These are phyloP conservation scores for Myopa tessellatipennis DNA, from an alignment of 2,888 invertebrate species.

Conservation along the genomic window DNA sequence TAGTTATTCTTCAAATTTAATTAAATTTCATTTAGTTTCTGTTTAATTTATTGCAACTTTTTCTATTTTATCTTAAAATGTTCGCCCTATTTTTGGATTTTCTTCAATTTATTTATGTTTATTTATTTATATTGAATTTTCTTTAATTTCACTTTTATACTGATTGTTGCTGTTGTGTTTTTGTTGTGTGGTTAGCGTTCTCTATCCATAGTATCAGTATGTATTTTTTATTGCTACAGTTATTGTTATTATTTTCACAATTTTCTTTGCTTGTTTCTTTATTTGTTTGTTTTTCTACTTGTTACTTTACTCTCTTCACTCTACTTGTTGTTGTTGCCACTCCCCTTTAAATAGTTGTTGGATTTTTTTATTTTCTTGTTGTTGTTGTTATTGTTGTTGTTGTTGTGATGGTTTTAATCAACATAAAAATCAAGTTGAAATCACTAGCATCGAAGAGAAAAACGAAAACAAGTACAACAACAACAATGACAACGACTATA, in stretches of 20 bases:
- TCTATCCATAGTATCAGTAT: too few species aligned
- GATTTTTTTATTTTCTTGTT: background rate
- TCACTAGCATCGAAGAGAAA: too few species aligned
- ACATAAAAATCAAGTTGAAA: conserved; percentile 21
- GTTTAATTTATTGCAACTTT: background rate
- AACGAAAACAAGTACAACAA: too few species aligned
- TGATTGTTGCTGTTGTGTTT: background rate
- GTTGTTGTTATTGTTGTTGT: conserved; percentile 4
- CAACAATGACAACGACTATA: too few species aligned
- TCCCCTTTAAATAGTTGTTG: background rate
- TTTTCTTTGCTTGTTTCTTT: too few species aligned
- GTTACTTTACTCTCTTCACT: too few species aligned
- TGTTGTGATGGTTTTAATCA: conserved; percentile 17
- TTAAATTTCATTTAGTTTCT: background rate
- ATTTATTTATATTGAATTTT: too few species aligned
- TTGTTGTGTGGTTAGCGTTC: background rate
- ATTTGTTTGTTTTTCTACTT: background rate
- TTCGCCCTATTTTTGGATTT: too few species aligned
- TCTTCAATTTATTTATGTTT: too few species aligned
- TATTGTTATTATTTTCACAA: background rate
- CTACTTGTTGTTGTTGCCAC: background rate
- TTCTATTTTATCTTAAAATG: background rate
- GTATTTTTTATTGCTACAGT: too few species aligned
- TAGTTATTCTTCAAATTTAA: too few species aligned
- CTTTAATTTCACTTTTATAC: background rate